A percentile compares a stretch with the other conserved stretches of the same genome.
Evolutionary conservation across 2,888 invertebrate species (phyloP).

Genomic region (Tetragnatha montana): DNA sequence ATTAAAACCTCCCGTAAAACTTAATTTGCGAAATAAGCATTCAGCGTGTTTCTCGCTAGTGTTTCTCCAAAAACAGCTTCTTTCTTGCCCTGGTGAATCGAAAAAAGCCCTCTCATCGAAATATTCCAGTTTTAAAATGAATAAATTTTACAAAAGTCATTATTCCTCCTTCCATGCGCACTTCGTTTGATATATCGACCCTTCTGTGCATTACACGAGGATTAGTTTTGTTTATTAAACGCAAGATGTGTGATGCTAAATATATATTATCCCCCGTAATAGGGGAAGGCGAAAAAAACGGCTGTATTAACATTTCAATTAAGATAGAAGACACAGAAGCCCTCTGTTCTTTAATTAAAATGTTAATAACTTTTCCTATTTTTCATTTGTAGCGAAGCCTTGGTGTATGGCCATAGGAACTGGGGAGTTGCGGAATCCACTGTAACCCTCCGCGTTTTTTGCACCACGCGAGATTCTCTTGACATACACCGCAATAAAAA

Average conservation of each 20-base stretch:
- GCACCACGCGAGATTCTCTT: slow-evolving; percentile 46
- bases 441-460: slow-evolving; percentile 42
- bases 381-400: slow-evolving; percentile 64
- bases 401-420: slow-evolving; percentile 43
- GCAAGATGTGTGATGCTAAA: slow-evolving; percentile 51
- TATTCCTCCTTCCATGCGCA: slow-evolving; percentile 14
- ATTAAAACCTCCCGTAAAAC: slow-evolving; percentile 54
- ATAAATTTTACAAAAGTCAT: slow-evolving; percentile 48
- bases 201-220: slow-evolving; percentile 41
- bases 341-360: slow-evolving; percentile 71
- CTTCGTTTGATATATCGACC: slow-evolving; percentile 61
- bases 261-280: slow-evolving; percentile 49
- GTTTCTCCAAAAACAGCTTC: slow-evolving; percentile 32
- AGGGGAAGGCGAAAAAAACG: slow-evolving; percentile 47
- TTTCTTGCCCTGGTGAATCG: slow-evolving; percentile 11
- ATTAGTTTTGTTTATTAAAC: slow-evolving; percentile 67
- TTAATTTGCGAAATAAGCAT: slow-evolving; percentile 61
- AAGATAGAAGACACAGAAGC: slow-evolving; percentile 65
- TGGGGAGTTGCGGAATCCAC: slow-evolving; percentile 43
- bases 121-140: slow-evolving; percentile 54
- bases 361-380: slow-evolving; percentile 70
- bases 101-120: slow-evolving; percentile 34
- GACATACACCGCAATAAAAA: slow-evolving; percentile 67
- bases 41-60: not conserved
- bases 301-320: slow-evolving; percentile 71